phyloP scores from a whole-genome alignment of 2,797 vertebrate genomes.

The Danionella dracula region DNA sequence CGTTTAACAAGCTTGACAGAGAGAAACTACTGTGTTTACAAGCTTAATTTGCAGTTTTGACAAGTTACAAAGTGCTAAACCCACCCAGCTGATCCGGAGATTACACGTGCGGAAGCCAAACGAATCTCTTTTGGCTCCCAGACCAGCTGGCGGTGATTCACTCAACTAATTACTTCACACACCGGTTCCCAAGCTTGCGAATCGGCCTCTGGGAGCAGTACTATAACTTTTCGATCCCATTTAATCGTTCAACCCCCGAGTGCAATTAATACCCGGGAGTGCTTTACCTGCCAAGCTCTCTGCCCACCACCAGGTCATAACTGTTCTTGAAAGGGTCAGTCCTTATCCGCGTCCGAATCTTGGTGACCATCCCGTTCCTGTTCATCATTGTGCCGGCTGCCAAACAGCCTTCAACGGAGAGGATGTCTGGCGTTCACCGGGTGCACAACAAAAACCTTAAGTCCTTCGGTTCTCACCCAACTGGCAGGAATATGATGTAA shows the following conservation, averaged over 20 bases:
- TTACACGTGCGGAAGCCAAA: neutral
- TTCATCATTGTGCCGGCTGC: constrained; percentile 60
- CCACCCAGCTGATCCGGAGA: neutral
- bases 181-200: neutral
- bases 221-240: neutral
- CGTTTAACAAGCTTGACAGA: too few species aligned
- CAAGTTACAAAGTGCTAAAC: neutral
- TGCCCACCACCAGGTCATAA: constrained; percentile 71
- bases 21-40: too few species aligned
- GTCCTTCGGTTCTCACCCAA: constrained; percentile 26
- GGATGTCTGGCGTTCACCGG: neutral
- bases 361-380: constrained; percentile 70
- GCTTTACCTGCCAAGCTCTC: constrained; percentile 72
- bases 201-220: neutral
- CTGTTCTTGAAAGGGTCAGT: constrained; percentile 62
- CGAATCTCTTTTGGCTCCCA: constrained; percentile 9
- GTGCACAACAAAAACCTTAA: constrained; percentile 1
- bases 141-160: constrained; percentile 12
- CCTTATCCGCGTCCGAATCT: constrained; percentile 69
- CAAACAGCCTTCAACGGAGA: constrained; percentile 34
- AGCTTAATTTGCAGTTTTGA: neutral
- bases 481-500: neutral
- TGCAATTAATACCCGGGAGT: neutral
- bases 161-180: neutral
- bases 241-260: neutral